Base-by-base conservation (phyloP, 1,140 invertebrate genomes). In the Bombus fervidus region DNA sequence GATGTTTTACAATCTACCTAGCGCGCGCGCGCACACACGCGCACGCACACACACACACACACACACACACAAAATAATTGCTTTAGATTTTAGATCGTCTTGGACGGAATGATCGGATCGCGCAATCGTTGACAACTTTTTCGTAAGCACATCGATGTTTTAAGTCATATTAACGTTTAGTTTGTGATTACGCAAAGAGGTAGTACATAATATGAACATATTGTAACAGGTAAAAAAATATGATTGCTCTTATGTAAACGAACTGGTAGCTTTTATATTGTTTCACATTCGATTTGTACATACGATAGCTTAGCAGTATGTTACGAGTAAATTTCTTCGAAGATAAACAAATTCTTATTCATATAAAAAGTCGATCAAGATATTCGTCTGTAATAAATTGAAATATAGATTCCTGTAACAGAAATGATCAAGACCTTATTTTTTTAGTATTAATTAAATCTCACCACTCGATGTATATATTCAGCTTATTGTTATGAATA, bases 81-180 rank as follows among this genome's bases (percentile, higher is more conserved):
- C 75, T 64, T 62, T 57, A 53, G 43, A 41, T 81, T 10, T 64
- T 83, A 64, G 18, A 62, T 62, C 59, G n/a, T 81, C 18, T 66
- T 66, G 59, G 12, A 84, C 3, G 64, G 31, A 62, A 84, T 71
- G 75, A 84, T 47, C 15, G 6, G 76, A 72, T 85, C 76, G 39
- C 8, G 71, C 76, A 77, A 83, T 87, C 79, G 28, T 87, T 88
- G 86, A 88, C 87, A 87, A 69, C 3, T 66, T 68, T 80, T 78
- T 83, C 87, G 86, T 57, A 71, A 64, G 75, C 25, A 43, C 43
- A 59, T 43, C n/a, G 5, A 3, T 74, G 47, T 75, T 83, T 77
- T 80, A 34, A 62, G 18, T 59, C 53, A 15, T 9, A 41, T 37
- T 68, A 59, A 84, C 57, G 8, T 62, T 31, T 64, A 18, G 12